Percentiles rank a stretch among this genome's conserved stretches.
Conservation (phyloP, 2,797 vertebrate genomes). For the Enteromius unitaeniatus region DNA sequence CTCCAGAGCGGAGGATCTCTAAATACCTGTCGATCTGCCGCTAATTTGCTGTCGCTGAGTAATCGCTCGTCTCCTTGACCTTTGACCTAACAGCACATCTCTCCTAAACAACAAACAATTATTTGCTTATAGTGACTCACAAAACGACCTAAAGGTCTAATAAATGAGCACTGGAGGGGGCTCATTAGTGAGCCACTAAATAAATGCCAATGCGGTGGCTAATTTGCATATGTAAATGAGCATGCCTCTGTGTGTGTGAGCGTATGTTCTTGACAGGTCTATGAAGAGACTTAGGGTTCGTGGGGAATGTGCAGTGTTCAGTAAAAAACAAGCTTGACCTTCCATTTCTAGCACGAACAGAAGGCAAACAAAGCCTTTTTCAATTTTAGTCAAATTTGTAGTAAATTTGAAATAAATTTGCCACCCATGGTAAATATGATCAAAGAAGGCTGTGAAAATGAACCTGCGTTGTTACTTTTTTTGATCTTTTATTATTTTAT, state of each 20-base stretch:
- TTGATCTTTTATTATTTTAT: no score
- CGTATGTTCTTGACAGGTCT: background rate
- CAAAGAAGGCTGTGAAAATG: no score
- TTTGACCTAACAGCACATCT: background rate
- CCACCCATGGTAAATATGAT: no score
- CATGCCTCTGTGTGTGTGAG: background rate
- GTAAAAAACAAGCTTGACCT: background rate
- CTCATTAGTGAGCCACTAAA: slow-evolving; percentile 19
- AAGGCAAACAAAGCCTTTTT: background rate
- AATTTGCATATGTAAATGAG: slow-evolving; percentile 38
- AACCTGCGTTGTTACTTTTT: no score
- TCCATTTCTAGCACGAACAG: background rate
- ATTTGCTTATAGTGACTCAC: slow-evolving; percentile 8
- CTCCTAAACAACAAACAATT: background rate
- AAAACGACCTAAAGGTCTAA: background rate
- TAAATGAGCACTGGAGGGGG: slow-evolving; percentile 3
- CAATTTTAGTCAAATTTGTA: background rate
- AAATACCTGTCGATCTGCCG: slow-evolving; percentile 20
- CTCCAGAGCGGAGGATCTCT: slow-evolving; percentile 49
- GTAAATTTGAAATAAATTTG: no score
- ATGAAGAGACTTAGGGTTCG: background rate
- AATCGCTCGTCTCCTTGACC: slow-evolving; percentile 64
- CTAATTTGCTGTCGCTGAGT: slow-evolving; percentile 66
- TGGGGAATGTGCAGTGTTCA: background rate
- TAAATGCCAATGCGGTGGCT: background rate